These are phyloP conservation scores for Dorcus parallelipipedus DNA, from an alignment of 2,888 invertebrate species.

Conservation along the genomic window DNA sequence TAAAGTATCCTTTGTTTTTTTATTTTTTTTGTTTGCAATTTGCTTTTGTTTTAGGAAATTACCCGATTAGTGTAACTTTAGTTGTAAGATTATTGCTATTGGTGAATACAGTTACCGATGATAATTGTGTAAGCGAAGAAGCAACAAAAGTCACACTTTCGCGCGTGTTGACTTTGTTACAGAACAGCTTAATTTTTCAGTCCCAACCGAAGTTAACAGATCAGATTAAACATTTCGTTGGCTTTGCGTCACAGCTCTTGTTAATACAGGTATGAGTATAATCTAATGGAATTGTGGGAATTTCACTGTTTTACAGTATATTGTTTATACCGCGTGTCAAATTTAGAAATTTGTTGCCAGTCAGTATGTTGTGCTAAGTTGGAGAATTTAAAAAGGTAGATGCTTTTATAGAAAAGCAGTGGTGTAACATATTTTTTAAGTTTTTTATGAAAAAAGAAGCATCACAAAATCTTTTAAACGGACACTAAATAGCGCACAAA, in stretches of 20 bases:
- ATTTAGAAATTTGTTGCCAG: no score
- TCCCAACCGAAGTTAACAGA: conserved; percentile 13
- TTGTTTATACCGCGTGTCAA: background rate
- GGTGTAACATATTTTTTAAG: no score
- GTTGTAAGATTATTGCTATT: conserved; percentile 11
- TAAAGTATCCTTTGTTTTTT: background rate
- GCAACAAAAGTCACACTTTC: conserved; percentile 11
- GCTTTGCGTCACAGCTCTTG: conserved; percentile 22
- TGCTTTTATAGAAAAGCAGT: no score
- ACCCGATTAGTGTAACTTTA: conserved; percentile 11
- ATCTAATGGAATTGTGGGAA: background rate
- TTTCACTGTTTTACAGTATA: background rate
- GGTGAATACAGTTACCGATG: conserved; percentile 16
- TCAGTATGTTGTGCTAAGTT: no score
- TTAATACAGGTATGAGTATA: conserved; percentile 18
- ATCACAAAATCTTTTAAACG: no score
- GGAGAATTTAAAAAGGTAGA: no score
- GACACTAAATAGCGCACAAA: no score
- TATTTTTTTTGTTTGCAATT: background rate
- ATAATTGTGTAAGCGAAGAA: conserved; percentile 11
- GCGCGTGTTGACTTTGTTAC: conserved; percentile 16
- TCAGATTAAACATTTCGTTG: conserved; percentile 21
- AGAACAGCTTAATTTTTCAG: conserved; percentile 21
- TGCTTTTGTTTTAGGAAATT: conserved; percentile 11
- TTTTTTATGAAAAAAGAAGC: no score